Percentiles rank a stretch among this genome's conserved stretches.
Conservation (phyloP, 2,797 vertebrate species). For the Discoglossus pictus region DNA sequence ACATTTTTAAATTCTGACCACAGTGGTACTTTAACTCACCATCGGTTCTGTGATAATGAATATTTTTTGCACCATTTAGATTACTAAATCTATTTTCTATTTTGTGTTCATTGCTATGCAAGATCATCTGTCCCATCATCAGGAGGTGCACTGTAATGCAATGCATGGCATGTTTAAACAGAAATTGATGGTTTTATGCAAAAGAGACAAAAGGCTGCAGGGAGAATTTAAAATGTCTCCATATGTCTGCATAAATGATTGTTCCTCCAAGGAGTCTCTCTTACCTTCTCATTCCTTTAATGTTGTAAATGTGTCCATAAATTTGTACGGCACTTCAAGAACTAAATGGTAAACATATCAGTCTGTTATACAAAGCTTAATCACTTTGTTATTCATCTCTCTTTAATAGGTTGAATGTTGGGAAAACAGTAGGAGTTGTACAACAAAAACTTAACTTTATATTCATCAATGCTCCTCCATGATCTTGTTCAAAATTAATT, state of each 20-base stretch:
- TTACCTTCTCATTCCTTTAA: slow-evolving; percentile 9
- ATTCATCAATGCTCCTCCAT: too few species aligned
- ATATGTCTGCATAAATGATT: slow-evolving; percentile 40
- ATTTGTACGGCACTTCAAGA: slow-evolving; percentile 7
- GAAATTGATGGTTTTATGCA: slow-evolving; percentile 32
- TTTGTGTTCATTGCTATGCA: background rate
- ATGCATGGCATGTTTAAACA: slow-evolving; percentile 27
- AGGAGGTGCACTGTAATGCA: slow-evolving; percentile 13
- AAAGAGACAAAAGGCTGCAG: slow-evolving; percentile 28
- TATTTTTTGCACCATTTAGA: slow-evolving; percentile 2
- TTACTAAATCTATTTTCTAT: background rate
- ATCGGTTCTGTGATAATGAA: slow-evolving; percentile 12
- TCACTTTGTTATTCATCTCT: slow-evolving; percentile 5
- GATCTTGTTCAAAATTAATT: too few species aligned
- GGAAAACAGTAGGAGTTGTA: background rate
- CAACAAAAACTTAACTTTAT: too few species aligned
- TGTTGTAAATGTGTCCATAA: slow-evolving; percentile 24
- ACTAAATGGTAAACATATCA: slow-evolving; percentile 25
- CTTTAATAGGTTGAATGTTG: slow-evolving; percentile 14
- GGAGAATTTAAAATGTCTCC: slow-evolving; percentile 32
- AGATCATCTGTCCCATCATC: background rate
- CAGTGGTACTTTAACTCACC: too few species aligned
- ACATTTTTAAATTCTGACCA: too few species aligned
- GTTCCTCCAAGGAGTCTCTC: slow-evolving; percentile 23
- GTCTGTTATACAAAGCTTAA: slow-evolving; percentile 13